These are phyloP conservation scores for Hipparchia semele DNA, from an alignment of 2,888 invertebrate species.

Conservation along the genomic window DNA sequence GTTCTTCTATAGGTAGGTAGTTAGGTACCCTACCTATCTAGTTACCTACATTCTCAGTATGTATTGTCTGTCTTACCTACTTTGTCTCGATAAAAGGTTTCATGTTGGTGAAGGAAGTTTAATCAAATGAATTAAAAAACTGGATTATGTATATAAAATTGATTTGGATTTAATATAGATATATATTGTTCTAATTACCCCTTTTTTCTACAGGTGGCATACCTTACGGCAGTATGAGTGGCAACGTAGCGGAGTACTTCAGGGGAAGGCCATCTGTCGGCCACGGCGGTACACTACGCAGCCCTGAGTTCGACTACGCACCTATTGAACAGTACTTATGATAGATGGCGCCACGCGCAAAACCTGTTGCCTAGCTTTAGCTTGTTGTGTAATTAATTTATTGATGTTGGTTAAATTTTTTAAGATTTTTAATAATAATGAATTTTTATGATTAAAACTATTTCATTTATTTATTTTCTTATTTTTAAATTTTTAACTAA, in stretches of 20 bases:
- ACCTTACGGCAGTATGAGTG: slow-evolving; percentile 85
- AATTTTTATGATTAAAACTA: neutral
- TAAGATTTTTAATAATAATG: neutral
- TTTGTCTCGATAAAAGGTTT: no score
- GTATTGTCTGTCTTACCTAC: no score
- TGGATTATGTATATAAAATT: no score
- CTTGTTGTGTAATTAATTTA: slow-evolving; percentile 1
- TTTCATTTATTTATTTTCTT: no score
- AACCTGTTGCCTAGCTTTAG: neutral
- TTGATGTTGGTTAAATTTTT: neutral
- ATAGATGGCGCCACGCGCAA: slow-evolving; percentile 54
- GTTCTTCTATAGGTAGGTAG: no score
- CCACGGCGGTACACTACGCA: slow-evolving; percentile 44
- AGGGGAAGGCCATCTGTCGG: slow-evolving; percentile 58
- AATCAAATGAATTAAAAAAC: neutral
- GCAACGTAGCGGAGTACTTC: slow-evolving; percentile 80
- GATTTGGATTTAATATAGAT: no score
- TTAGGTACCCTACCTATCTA: no score
- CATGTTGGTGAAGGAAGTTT: no score
- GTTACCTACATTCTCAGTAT: no score
- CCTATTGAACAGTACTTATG: slow-evolving; percentile 66
- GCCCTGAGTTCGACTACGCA: slow-evolving; percentile 53
- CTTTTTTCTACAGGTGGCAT: slow-evolving; percentile 78
- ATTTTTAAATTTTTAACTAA: no score
- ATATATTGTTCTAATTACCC: no score